phyloP scores from a whole-genome alignment of 2,888 invertebrate species.

The Lithophane ornitopus region DNA sequence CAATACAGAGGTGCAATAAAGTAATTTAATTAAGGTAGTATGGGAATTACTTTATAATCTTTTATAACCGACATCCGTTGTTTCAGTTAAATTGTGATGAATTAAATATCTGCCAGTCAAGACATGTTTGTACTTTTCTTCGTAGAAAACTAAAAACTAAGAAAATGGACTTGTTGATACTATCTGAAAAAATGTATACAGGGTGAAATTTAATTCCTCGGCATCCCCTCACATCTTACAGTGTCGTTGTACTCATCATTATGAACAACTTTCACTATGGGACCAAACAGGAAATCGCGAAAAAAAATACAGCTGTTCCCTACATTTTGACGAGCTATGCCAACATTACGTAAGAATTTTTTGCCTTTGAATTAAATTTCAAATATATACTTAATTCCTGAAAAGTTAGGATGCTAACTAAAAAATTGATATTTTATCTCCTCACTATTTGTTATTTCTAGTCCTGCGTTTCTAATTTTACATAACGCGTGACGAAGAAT shows the following conservation, averaged over 20 bases:
- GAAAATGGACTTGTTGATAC: background rate
- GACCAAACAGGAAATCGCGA: too few relatives aligned
- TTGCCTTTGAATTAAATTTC: too few relatives aligned
- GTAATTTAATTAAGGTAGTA: slow-evolving; percentile 18
- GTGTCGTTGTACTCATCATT: too few relatives aligned
- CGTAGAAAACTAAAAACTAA: background rate
- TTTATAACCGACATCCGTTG: slow-evolving; percentile 38
- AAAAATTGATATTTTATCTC: background rate
- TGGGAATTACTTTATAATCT: slow-evolving; percentile 40
- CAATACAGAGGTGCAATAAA: slow-evolving; percentile 33
- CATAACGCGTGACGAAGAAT: slow-evolving; percentile 29
- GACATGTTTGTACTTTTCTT: background rate
- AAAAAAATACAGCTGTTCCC: too few relatives aligned
- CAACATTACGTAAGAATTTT: too few relatives aligned
- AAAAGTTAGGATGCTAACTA: background rate
- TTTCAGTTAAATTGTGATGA: slow-evolving; percentile 24
- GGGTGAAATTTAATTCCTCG: too few relatives aligned
- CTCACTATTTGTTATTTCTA: slow-evolving; percentile 9
- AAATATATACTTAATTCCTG: background rate
- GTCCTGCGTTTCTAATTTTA: slow-evolving; percentile 17
- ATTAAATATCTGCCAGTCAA: background rate
- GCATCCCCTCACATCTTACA: too few relatives aligned
- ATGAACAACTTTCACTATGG: too few relatives aligned
- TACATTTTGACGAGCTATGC: too few relatives aligned
- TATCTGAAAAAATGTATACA: too few relatives aligned